Percentiles rank a stretch among this genome's conserved stretches.
These are phyloP conservation scores for Callaeas wilsoni DNA, from an alignment of 2,113 vertebrate genomes.

Conservation along the genomic window DNA sequence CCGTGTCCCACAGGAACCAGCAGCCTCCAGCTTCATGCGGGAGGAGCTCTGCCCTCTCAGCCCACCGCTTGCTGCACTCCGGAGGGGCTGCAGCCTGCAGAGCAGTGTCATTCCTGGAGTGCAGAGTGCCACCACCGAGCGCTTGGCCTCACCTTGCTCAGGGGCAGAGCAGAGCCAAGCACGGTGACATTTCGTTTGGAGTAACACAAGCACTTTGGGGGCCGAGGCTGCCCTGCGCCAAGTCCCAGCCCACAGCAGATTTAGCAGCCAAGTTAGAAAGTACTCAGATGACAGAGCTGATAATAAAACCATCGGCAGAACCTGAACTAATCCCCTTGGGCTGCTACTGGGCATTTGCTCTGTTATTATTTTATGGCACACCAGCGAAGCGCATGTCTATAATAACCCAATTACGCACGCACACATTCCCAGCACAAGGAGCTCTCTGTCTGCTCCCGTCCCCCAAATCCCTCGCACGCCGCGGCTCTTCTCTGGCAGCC, in stretches of 20 bases:
- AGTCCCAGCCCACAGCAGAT: conserved; percentile 21
- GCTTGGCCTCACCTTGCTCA: neutral
- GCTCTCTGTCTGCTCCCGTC: neutral
- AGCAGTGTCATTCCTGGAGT: neutral
- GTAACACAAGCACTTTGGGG: neutral
- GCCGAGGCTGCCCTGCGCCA: conserved; percentile 3
- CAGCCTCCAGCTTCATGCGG: fast-evolving
- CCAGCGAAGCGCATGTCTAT: neutral
- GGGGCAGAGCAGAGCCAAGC: neutral
- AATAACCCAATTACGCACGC: neutral
- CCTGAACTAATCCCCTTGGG: conserved; percentile 39
- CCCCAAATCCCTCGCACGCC: neutral
- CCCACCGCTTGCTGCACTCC: fast-evolving
- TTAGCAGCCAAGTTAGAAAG: conserved; percentile 58
- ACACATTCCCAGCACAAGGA: neutral
- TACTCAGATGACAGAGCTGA: conserved; percentile 55
- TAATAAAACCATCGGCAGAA: conserved; percentile 42
- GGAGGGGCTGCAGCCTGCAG: fast-evolving
- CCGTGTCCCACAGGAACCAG: fast-evolving
- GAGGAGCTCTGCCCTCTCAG: neutral
- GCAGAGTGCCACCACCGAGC: neutral
- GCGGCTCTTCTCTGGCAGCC: neutral
- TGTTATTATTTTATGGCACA: neutral
- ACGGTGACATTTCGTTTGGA: neutral
- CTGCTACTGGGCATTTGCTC: conserved; percentile 15